Evolutionary conservation across 2,113 vertebrate genomes (phyloP).

Genomic region (Galemys pyrenaicus): DNA sequence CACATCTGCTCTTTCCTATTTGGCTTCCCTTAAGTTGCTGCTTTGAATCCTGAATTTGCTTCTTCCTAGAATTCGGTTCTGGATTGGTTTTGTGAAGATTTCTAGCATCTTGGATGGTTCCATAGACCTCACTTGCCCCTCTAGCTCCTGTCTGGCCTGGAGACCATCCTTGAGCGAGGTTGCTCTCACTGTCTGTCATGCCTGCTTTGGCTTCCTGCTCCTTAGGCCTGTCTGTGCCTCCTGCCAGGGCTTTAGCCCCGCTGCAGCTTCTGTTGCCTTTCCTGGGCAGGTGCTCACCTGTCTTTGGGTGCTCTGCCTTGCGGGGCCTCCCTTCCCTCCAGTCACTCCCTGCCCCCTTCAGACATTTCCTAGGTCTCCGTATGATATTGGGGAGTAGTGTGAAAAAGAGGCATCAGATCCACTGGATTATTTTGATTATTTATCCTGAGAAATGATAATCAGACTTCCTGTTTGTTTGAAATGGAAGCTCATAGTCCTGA

Average conservation of each 20-base stretch:
- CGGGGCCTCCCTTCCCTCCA: neutral
- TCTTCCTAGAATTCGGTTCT: neutral
- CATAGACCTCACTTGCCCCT: neutral
- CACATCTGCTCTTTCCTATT: neutral
- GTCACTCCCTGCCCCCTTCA: neutral
- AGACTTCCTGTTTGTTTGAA: constrained; percentile 72
- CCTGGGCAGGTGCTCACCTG: neutral
- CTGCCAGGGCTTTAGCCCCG: neutral
- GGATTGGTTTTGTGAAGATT: neutral
- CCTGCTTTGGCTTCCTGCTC: neutral
- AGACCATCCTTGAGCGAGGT: neutral
- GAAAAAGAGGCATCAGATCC: constrained; percentile 2
- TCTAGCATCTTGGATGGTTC: neutral
- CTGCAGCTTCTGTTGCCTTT: constrained; percentile 14
- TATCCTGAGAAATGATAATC: constrained; percentile 56
- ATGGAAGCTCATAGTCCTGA: constrained; percentile 65
- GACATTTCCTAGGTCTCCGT: neutral
- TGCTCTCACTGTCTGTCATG: neutral
- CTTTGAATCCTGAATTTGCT: neutral
- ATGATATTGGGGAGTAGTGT: neutral
- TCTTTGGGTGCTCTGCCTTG: neutral
- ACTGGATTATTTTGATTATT: constrained; percentile 59
- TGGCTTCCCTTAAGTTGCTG: neutral
- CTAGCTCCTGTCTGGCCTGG: neutral
- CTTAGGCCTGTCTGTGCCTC: neutral